Evolutionary conservation across 2,888 invertebrate species (phyloP).

Genomic region (Hemithea aestivaria): DNA sequence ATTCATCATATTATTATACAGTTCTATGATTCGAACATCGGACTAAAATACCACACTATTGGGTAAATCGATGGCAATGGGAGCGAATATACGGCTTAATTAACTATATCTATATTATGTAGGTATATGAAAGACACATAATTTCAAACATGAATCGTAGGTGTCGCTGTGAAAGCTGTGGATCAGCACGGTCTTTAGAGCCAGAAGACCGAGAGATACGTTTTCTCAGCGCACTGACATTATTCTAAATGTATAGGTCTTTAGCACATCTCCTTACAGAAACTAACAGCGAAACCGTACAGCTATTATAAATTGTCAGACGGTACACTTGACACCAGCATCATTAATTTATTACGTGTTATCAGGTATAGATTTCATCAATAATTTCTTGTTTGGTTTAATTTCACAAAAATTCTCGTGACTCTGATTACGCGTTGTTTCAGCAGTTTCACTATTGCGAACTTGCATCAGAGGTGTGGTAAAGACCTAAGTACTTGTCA

Average conservation of each 20-base stretch:
- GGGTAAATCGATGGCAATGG: slow-evolving; percentile 24
- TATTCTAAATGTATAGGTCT: slow-evolving; percentile 29
- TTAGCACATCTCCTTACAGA: no score
- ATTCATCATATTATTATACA: slow-evolving; percentile 8
- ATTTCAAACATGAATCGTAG: slow-evolving; percentile 31
- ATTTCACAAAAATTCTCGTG: no score
- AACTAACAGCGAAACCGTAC: no score
- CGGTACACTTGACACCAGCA: no score
- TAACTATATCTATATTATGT: slow-evolving; percentile 25
- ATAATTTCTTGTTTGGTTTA: no score
- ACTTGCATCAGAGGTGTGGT: no score
- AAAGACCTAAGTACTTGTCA: no score
- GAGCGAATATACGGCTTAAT: slow-evolving; percentile 31
- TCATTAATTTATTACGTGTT: no score
- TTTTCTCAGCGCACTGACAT: slow-evolving; percentile 27
- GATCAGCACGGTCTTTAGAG: slow-evolving; percentile 30
- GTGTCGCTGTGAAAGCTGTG: slow-evolving; percentile 28
- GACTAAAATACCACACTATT: slow-evolving; percentile 22
- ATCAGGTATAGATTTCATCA: no score
- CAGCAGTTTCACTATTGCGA: no score
- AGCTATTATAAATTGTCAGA: no score
- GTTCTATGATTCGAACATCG: neutral
- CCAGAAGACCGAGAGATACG: slow-evolving; percentile 22
- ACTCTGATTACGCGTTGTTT: no score
- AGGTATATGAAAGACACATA: slow-evolving; percentile 32